A percentile compares a stretch with the other conserved stretches of the same genome.
These are phyloP conservation scores for Conopomorpha cramerella DNA, from an alignment of 1,140 invertebrate genomes.

Conservation along the genomic window DNA sequence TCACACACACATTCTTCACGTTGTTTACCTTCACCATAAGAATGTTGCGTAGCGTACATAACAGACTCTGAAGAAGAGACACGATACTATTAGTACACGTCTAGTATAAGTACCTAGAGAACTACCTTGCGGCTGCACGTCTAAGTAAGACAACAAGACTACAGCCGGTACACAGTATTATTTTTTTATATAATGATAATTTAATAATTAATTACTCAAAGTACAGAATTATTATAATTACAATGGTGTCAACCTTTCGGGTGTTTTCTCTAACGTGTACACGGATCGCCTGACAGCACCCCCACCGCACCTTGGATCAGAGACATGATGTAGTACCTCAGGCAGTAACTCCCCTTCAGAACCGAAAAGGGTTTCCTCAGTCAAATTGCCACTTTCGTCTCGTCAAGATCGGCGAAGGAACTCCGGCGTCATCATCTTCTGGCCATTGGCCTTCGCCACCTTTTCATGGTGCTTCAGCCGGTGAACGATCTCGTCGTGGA, in stretches of 20 bases:
- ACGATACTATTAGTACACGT: too few species aligned
- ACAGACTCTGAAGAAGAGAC: too few species aligned
- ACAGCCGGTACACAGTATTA: too few species aligned
- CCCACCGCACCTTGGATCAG: conserved; percentile 24
- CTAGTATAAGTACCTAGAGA: too few species aligned
- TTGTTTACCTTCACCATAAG: too few species aligned
- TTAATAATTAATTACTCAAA: too few species aligned
- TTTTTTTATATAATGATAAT: too few species aligned
- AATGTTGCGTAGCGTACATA: too few species aligned
- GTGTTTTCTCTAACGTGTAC: conserved; percentile 38
- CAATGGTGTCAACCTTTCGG: conserved; percentile 30
- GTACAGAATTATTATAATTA: too few species aligned
- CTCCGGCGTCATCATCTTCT: conserved; percentile 44
- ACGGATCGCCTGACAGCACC: conserved; percentile 33
- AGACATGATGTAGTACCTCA: conserved; percentile 42
- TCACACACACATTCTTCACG: too few species aligned
- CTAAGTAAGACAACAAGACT: too few species aligned
- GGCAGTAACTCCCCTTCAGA: conserved; percentile 42
- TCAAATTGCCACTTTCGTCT: conserved; percentile 45
- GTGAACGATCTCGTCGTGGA: conserved; percentile 91
- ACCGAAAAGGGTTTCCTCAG: conserved; percentile 44
- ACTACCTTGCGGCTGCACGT: too few species aligned
- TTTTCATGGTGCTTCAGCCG: conserved; percentile 69
- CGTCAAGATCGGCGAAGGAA: conserved; percentile 47
- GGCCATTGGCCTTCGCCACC: conserved; percentile 33